Evolutionary conservation across 1,140 invertebrate genomes (phyloP).

Genomic region (Brachionus sp.): DNA sequence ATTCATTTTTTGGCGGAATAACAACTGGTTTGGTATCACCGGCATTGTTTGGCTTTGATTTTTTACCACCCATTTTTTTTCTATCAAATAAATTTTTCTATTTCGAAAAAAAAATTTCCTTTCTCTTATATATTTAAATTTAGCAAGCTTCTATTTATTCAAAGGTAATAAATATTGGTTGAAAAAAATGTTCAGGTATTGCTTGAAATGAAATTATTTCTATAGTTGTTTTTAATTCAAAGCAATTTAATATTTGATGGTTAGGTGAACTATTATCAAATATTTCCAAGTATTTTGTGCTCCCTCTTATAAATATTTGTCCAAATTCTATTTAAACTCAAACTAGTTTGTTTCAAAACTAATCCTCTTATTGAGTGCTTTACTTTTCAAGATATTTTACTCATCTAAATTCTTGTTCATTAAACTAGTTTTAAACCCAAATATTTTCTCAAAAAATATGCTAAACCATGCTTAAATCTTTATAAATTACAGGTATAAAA

Average conservation of each 20-base stretch:
- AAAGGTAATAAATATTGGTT: neutral
- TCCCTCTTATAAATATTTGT: neutral
- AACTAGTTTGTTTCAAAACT: neutral
- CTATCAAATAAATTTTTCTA: neutral
- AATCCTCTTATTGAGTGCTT: neutral
- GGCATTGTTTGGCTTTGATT: slow-evolving; percentile 29
- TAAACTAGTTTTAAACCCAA: no score
- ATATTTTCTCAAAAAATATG: no score
- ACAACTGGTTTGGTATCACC: slow-evolving; percentile 11
- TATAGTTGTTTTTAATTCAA: neutral
- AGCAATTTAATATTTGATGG: neutral
- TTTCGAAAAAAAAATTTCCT: neutral
- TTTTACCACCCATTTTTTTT: slow-evolving; percentile 35
- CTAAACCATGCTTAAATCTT: no score
- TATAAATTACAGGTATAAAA: no score
- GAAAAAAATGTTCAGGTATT: neutral
- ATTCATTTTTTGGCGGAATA: neutral
- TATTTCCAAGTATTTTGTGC: neutral
- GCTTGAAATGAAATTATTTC: neutral
- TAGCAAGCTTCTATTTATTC: neutral
- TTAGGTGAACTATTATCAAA: neutral
- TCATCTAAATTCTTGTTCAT: no score
- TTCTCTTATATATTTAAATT: neutral
- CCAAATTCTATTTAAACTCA: neutral
- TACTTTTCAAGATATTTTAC: no score